Base-by-base conservation (phyloP, 1,140 invertebrate species). In the Neuroterus valhalla region DNA sequence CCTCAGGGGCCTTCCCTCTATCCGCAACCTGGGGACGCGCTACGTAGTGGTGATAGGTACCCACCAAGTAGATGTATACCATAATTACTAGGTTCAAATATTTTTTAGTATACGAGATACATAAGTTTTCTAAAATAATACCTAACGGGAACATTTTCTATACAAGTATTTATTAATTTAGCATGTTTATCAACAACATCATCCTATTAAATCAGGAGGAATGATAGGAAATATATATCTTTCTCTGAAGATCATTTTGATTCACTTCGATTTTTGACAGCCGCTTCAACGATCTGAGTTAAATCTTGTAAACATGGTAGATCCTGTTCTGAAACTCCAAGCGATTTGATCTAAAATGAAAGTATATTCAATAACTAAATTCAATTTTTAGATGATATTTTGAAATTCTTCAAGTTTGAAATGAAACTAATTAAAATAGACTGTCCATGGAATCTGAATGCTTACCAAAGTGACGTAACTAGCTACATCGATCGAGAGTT, bases 401-500 rank as follows among this genome's bases (percentile, higher is more conserved):
- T 14, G 21, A 69, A 62, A 75, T 44, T 68, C 23, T 55, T n/a
- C 68, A 55, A 19, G 44, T 21, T 45, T 11, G 68, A 17, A 45
- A 43, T 46, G 6, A 68, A 72, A 71, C 3, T 45, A 42, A 74
- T 78, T 52, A 70, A 77, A 26, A 50, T 11, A 6, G 42, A 45
- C 69, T 45, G 66, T 66, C 31, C 66, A 8, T 38, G 5, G 11
- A 2, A 15, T n/a, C 15, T 1, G 31, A 62, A 14, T 31, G 1
- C 74, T 76, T 82, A 90, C 87, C 80, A 84, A 86, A 70, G 81
- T 77, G 21, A 81, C 79, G 81, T 93, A 95, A 38, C 89, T 89
- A 23, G 93, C 88, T 8, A 98, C 95, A 91, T 99, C 98, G 11
- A 98, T 92, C 78, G 94, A 93, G 17, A 99, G 91, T 87, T 99